phyloP scores from a whole-genome alignment of 2,888 invertebrate genomes.

The Syrphus vitripennis region DNA sequence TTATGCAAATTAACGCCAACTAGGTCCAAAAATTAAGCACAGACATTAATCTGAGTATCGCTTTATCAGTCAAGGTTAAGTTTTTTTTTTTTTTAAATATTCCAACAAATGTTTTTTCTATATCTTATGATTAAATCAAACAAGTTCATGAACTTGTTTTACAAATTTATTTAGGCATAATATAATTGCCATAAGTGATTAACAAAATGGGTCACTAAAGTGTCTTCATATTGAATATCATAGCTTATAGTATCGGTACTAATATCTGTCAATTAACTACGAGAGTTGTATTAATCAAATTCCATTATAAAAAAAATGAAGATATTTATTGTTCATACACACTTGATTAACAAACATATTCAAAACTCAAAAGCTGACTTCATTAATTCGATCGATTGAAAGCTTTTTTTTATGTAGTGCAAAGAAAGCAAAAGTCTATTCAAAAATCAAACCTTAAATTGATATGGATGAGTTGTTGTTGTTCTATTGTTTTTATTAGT shows the following conservation, averaged over 20 bases:
- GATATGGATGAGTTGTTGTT: background rate
- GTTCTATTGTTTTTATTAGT: too few species aligned
- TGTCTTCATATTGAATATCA: background rate
- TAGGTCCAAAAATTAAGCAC: background rate
- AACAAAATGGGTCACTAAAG: slow-evolving; percentile 5
- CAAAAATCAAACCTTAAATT: background rate
- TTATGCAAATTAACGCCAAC: slow-evolving; percentile 11
- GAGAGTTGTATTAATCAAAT: background rate
- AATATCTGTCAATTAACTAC: slow-evolving; percentile 14
- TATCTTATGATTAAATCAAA: slow-evolving; percentile 4
- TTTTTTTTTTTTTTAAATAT: background rate
- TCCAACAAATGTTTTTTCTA: background rate
- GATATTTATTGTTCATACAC: background rate
- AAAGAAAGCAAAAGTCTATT: background rate
- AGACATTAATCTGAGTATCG: background rate
- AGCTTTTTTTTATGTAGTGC: background rate
- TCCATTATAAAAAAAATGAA: background rate
- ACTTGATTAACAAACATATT: background rate
- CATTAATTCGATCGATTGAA: background rate
- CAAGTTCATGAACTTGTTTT: slow-evolving; percentile 31
- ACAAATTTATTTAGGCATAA: background rate
- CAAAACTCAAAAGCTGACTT: too few species aligned
- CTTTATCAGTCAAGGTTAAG: slow-evolving; percentile 23
- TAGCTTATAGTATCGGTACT: background rate
- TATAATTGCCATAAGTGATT: background rate